Evolutionary conservation across 2,797 vertebrate genomes (phyloP).

Genomic region (Pampus argenteus): DNA sequence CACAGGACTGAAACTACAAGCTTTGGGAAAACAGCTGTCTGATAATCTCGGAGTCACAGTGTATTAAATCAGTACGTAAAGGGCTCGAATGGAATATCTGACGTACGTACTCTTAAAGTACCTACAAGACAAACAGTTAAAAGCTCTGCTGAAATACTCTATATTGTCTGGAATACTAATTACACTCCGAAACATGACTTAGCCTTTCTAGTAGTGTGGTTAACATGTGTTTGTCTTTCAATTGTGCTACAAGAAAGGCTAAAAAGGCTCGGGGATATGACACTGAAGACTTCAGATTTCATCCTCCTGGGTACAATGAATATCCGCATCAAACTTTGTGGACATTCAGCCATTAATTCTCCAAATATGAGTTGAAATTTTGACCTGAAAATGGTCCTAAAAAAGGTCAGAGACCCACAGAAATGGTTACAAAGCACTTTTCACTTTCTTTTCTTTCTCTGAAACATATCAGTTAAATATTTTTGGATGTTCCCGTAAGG

Average conservation of each 20-base stretch:
- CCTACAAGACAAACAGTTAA: not conserved
- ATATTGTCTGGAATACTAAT: not conserved
- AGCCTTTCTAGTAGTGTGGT: too few species aligned
- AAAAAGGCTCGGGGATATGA: not conserved
- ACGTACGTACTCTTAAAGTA: not conserved
- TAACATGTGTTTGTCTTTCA: not conserved
- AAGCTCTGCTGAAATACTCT: not conserved
- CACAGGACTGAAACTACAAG: conserved; percentile 11
- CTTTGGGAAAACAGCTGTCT: conserved; percentile 2
- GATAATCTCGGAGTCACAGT: not conserved
- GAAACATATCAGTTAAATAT: too few species aligned
- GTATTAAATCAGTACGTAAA: not conserved
- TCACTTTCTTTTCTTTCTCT: not conserved
- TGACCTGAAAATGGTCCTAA: too few species aligned
- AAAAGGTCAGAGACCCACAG: not conserved
- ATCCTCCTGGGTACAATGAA: not conserved
- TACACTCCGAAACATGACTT: not conserved
- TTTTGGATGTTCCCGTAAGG: not conserved
- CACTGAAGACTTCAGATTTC: not conserved
- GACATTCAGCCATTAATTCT: too few species aligned
- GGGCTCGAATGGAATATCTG: conserved; percentile 18
- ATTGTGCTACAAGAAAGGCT: not conserved
- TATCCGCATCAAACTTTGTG: too few species aligned
- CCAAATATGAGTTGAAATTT: too few species aligned
- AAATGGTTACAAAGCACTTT: not conserved